Evolutionary conservation across 2,797 vertebrate species (phyloP).

Genomic region (Erpetoichthys calabaricus): DNA sequence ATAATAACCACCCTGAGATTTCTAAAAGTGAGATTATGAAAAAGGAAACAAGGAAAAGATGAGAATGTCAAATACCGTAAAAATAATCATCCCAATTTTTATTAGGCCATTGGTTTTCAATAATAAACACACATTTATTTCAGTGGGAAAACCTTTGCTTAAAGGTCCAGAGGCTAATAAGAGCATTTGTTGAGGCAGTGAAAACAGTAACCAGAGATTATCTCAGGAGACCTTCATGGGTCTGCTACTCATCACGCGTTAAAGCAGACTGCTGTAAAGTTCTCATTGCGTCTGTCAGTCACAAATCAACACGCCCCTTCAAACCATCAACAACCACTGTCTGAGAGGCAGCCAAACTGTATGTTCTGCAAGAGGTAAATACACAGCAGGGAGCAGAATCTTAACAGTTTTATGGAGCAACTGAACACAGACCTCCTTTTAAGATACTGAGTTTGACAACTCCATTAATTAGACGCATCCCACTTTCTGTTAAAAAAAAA

Average conservation of each 20-base stretch:
- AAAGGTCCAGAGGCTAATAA: slow-evolving; percentile 21
- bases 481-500: no score
- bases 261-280: slow-evolving; percentile 26
- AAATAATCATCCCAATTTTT: neutral
- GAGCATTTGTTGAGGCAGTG: slow-evolving; percentile 25
- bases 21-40: slow-evolving; percentile 14
- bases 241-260: slow-evolving; percentile 43
- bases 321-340: neutral
- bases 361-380: no score
- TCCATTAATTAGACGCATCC: no score
- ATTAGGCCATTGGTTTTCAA: neutral
- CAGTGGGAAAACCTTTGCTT: slow-evolving; percentile 16
- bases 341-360: neutral
- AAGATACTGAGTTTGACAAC: no score
- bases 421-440: no score
- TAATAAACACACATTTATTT: slow-evolving; percentile 19
- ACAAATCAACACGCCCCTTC: slow-evolving; percentile 31
- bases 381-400: no score
- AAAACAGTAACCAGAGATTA: slow-evolving; percentile 48
- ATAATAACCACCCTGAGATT: slow-evolving; percentile 24
- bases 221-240: slow-evolving; percentile 28
- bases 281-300: slow-evolving; percentile 42
- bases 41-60: no score
- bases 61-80: neutral
- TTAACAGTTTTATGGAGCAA: no score